Evolutionary conservation across 2,113 vertebrate genomes (phyloP).

Genomic region (Dicerorhinus sumatrensis): DNA sequence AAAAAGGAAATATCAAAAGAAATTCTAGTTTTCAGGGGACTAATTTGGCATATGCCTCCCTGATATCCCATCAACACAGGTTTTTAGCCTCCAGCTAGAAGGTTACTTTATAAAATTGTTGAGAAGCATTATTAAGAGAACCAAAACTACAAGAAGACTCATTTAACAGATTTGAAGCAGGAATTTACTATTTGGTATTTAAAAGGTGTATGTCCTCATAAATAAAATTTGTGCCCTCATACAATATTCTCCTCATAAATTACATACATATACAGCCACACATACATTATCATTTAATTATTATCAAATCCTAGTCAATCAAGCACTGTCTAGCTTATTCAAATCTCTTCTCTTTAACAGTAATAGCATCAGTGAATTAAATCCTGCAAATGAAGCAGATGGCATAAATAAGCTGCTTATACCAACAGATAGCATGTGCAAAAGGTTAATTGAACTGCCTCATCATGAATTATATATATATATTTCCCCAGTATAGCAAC

Average conservation of each 20-base stretch:
- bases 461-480: constrained; percentile 28
- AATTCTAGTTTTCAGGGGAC: background rate
- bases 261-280: background rate
- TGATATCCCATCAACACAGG: background rate
- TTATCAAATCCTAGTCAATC: background rate
- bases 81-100: background rate
- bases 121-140: background rate
- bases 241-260: background rate
- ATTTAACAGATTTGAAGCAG: background rate
- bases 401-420: constrained; percentile 38
- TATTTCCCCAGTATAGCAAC: background rate
- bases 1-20: background rate
- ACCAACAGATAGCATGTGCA: background rate
- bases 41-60: background rate
- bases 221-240: background rate
- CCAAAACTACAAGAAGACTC: background rate
- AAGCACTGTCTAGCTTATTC: background rate
- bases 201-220: background rate
- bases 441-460: constrained; percentile 61
- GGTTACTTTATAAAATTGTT: background rate
- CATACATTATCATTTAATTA: background rate
- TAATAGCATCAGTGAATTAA: constrained; percentile 10
- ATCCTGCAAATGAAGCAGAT: constrained; percentile 14
- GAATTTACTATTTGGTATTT: background rate
- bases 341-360: constrained; percentile 34